phyloP scores from a whole-genome alignment of 2,113 vertebrate genomes.

The Thinocorus orbignyianus region DNA sequence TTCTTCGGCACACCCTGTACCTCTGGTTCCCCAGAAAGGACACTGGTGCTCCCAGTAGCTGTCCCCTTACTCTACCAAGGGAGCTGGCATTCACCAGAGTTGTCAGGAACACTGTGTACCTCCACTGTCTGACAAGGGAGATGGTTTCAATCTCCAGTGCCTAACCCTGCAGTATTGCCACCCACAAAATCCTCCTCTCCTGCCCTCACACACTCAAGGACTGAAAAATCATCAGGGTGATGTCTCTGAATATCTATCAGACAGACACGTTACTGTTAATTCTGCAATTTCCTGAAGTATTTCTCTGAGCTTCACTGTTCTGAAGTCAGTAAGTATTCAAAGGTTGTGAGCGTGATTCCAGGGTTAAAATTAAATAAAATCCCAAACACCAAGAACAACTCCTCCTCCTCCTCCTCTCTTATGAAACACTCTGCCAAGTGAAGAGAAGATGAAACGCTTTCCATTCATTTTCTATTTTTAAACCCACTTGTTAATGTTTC shows the following conservation, averaged over 20 bases:
- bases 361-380: constrained; percentile 25
- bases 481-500: constrained; percentile 26
- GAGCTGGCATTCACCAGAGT: background rate
- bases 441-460: constrained; percentile 21
- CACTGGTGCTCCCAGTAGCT: background rate
- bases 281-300: background rate
- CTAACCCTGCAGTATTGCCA: background rate
- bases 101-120: background rate
- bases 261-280: background rate
- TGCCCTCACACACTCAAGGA: background rate
- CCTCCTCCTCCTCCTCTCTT: constrained; percentile 26
- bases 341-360: background rate
- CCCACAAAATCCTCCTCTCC: background rate
- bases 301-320: background rate
- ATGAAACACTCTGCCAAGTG: constrained; percentile 23
- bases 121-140: background rate
- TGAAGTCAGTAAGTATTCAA: background rate
- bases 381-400: background rate
- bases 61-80: background rate
- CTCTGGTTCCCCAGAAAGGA: background rate
- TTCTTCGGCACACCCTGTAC: background rate
- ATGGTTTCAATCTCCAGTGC: background rate
- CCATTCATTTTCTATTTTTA: constrained; percentile 49
- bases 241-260: background rate
- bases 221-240: background rate